phyloP scores from a whole-genome alignment of 2,888 invertebrate genomes.

The Meiosimyza decipiens region DNA sequence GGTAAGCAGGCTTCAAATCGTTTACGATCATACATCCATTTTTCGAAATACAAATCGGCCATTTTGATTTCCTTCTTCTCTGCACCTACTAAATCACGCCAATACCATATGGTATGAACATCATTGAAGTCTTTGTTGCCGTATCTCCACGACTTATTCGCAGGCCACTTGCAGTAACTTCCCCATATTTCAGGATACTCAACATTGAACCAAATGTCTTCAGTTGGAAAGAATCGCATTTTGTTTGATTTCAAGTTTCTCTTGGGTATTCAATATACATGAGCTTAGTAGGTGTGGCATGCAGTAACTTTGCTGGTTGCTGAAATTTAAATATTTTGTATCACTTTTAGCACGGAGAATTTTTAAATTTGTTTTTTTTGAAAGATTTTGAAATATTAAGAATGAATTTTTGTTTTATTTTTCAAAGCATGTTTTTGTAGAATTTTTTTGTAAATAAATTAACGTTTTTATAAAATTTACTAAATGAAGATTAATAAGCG shows the following conservation, averaged over 20 bases:
- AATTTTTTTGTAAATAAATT: too few relatives aligned
- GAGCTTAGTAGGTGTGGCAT: too few relatives aligned
- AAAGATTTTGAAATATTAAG: too few relatives aligned
- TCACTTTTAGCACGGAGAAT: too few relatives aligned
- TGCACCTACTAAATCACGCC: conserved; percentile 53
- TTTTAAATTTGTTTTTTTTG: too few relatives aligned
- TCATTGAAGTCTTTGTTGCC: conserved; percentile 33
- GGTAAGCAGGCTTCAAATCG: conserved; percentile 56
- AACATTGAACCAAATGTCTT: conserved; percentile 48
- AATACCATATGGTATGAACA: conserved; percentile 47
- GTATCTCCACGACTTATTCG: conserved; percentile 52
- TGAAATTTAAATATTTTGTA: too few relatives aligned
- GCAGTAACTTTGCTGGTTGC: too few relatives aligned
- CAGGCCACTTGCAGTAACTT: conserved; percentile 46
- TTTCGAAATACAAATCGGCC: conserved; percentile 48
- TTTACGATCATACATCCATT: conserved; percentile 49
- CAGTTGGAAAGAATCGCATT: conserved; percentile 53
- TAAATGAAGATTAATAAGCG: too few relatives aligned
- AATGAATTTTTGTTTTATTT: too few relatives aligned
- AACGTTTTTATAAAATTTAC: too few relatives aligned
- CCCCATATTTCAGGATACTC: conserved; percentile 52
- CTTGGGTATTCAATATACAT: too few relatives aligned
- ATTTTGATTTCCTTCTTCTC: conserved; percentile 43
- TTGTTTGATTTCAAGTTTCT: not conserved
- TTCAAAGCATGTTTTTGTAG: too few relatives aligned